A percentile compares a stretch with the other conserved stretches of the same genome.
These are phyloP conservation scores for Megaceryle alcyon DNA, from an alignment of 2,797 vertebrate genomes.

Conservation along the genomic window DNA sequence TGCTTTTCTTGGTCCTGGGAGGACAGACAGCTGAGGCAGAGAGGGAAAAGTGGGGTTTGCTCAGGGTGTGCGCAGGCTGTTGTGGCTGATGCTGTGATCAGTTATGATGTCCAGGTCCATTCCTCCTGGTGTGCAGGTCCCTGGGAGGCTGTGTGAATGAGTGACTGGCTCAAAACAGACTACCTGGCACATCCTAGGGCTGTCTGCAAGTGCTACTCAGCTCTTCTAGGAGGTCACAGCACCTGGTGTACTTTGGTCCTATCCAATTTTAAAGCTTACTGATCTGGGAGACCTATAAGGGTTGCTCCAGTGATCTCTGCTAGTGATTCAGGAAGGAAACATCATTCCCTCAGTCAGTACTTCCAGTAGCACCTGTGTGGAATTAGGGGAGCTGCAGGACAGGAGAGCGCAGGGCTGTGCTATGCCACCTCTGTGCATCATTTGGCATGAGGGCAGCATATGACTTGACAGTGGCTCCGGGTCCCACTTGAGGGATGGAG, in stretches of 20 bases:
- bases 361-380: neutral
- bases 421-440: neutral
- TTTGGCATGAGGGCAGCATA: rapidly evolving
- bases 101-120: neutral
- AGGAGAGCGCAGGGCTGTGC: neutral
- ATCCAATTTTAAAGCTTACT: neutral
- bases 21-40: neutral
- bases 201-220: neutral
- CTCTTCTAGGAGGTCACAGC: neutral
- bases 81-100: neutral
- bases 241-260: neutral
- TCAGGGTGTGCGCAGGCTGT: neutral
- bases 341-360: neutral
- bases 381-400: neutral
- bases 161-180: neutral
- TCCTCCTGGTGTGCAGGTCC: neutral
- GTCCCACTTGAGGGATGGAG: neutral
- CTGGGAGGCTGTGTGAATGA: neutral
- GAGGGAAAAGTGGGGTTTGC: neutral
- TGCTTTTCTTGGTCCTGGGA: neutral
- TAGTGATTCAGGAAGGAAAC: neutral
- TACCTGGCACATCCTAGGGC: neutral
- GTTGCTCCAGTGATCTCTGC: neutral
- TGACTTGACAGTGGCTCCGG: neutral
- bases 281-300: neutral